phyloP scores from a whole-genome alignment of 2,797 vertebrate genomes.

The Megaceryle alcyon region DNA sequence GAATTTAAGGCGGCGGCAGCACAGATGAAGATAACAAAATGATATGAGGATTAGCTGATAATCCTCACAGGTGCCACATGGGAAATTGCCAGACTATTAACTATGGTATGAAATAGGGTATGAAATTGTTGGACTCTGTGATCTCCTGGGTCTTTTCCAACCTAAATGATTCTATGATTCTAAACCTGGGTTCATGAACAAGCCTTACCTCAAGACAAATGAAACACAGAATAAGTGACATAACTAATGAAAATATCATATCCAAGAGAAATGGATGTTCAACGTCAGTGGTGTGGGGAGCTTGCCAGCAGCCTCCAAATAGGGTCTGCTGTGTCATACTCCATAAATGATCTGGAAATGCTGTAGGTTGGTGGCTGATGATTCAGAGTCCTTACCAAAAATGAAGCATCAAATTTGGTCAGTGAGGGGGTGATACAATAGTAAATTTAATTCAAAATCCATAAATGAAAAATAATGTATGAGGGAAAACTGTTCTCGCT shows the following conservation, averaged over 20 bases:
- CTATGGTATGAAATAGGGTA: not conserved
- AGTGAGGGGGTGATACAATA: not conserved
- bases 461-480: not conserved
- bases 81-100: slow-evolving; percentile 13
- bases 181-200: not conserved
- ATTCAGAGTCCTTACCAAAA: not conserved
- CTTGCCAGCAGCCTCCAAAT: not conserved
- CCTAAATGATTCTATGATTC: not conserved
- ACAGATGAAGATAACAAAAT: not conserved
- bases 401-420: not conserved
- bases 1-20: not conserved
- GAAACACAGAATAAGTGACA: not conserved
- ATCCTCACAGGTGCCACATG: not conserved
- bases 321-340: not conserved
- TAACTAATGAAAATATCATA: not conserved
- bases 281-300: fast-evolving
- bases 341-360: not conserved
- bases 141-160: not conserved
- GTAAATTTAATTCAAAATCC: not conserved
- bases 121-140: not conserved
- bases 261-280: not conserved
- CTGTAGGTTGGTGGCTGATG: not conserved
- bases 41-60: not conserved
- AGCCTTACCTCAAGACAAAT: not conserved
- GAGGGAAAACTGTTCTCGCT: not conserved